Base-by-base conservation (phyloP, 2,797 vertebrate species). In the Phoeniculus purpureus region DNA sequence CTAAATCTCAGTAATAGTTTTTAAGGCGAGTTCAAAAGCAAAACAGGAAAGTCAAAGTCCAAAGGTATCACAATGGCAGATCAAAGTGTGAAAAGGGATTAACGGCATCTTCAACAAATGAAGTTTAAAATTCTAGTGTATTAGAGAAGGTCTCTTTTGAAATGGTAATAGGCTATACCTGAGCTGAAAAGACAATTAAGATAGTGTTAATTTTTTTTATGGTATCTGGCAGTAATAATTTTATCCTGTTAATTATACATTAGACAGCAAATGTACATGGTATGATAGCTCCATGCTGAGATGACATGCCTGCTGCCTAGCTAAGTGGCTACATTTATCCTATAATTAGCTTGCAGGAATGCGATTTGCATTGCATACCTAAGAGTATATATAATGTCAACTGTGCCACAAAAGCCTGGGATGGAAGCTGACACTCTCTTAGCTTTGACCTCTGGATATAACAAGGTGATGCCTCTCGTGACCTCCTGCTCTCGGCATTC, bases 271-370 rank as follows among this genome's bases (percentile, higher is more conserved):
- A 97, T 96, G 95, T 96, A 97, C 97, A 97, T 96, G 96, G 97
- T 93, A 97, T 90, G 96, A 97, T 97, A 94, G 96, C 96, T 96
- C 94, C 89, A 95, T 92, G 96, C 94, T 82, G 97, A 97, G 97
- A 93, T 94, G 97, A 96, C 95, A 95, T 92, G 96, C 93, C 95
- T 82, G 81, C 96, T 97, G 97, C 96, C 96, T 97, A 97, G 96
- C 93, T 97, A 97, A 97, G 97, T 93, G 97, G 94, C 93, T 96
- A 94, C 96, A 94, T 97, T 98, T 98, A 98, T 97, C 97, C 97
- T 97, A 97, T 98, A 98, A 98, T 98, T 98, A 98, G 98, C 96
- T 97, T 93, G 95, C 94, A 96, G 95, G 96, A 98, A 97, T 97
- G 97, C 92, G 94, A 97, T 97, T 97, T 96, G 95, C 97, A 97